These are phyloP conservation scores for Ctenopoma multispine DNA, from an alignment of 2,797 vertebrate species.

Conservation along the genomic window DNA sequence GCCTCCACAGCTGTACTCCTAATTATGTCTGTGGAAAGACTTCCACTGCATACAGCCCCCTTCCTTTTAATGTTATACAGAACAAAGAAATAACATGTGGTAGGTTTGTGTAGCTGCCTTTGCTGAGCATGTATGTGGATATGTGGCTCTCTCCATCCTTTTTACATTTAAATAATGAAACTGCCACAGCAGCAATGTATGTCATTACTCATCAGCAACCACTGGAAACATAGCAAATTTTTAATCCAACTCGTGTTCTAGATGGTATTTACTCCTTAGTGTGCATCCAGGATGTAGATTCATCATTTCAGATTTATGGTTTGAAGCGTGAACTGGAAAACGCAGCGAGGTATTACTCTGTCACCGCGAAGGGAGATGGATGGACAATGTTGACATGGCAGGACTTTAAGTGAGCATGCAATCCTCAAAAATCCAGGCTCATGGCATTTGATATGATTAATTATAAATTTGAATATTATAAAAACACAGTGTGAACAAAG, in stretches of 20 bases:
- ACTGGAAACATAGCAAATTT: constrained; percentile 26
- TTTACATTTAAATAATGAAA: constrained; percentile 45
- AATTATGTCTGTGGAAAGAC: constrained; percentile 33
- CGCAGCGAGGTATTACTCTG: constrained; percentile 15
- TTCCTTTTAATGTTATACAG: constrained; percentile 4
- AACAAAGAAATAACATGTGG: constrained; percentile 22
- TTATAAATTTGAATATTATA: too few species aligned
- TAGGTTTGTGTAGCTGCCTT: constrained; percentile 1
- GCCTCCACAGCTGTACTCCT: constrained; percentile 27
- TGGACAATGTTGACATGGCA: too few species aligned
- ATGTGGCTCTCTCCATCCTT: constrained; percentile 5
- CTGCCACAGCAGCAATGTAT: constrained; percentile 34
- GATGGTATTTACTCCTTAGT: constrained; percentile 30
- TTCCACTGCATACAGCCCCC: constrained; percentile 17
- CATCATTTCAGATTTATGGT: constrained; percentile 30
- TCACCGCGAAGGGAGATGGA: not conserved
- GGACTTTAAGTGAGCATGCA: too few species aligned
- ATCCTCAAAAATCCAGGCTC: too few species aligned
- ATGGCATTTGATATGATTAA: too few species aligned
- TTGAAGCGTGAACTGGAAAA: constrained; percentile 24
- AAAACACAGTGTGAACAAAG: too few species aligned
- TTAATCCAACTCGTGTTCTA: constrained; percentile 19
- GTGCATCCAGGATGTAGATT: constrained; percentile 3
- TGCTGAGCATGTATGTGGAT: not conserved
- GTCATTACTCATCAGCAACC: constrained; percentile 44